Conservation (phyloP, 1,140 invertebrate genomes). For the Parasteatoda tepidariorum region DNA sequence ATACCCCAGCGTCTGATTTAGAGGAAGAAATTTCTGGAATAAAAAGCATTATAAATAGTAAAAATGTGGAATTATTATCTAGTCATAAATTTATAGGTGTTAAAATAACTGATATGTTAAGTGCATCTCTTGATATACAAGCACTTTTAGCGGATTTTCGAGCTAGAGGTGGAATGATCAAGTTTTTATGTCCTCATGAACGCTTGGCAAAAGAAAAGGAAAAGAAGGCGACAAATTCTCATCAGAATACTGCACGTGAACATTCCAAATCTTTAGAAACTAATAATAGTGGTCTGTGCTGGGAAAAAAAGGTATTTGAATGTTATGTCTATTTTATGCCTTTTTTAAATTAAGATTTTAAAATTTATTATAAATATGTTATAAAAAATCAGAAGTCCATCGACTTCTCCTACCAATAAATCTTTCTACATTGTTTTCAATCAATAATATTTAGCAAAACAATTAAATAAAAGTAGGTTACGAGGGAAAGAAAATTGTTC, state of each 20-base stretch:
- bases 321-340: background rate
- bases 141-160: conserved; percentile 84
- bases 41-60: conserved; percentile 32
- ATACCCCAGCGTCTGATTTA: conserved; percentile 28
- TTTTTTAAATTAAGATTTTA: background rate
- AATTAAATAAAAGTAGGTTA: too few relatives aligned
- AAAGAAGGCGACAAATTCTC: conserved; percentile 27
- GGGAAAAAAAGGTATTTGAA: conserved; percentile 59
- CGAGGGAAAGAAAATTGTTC: too few relatives aligned
- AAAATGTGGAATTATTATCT: conserved; percentile 58
- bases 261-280: conserved; percentile 2
- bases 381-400: too few relatives aligned
- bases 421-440: too few relatives aligned
- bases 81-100: conserved; percentile 80
- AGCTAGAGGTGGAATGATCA: conserved; percentile 82
- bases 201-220: conserved; percentile 49
- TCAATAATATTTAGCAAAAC: too few relatives aligned
- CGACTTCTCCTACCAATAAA: too few relatives aligned
- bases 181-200: conserved; percentile 64
- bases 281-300: conserved; percentile 52
- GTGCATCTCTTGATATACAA: conserved; percentile 71
- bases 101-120: conserved; percentile 73
- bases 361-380: too few relatives aligned
- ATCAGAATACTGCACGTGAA: background rate
- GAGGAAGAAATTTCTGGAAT: conserved; percentile 15